phyloP scores from a whole-genome alignment of 2,797 vertebrate species.

The Bradypodion pumilum region DNA sequence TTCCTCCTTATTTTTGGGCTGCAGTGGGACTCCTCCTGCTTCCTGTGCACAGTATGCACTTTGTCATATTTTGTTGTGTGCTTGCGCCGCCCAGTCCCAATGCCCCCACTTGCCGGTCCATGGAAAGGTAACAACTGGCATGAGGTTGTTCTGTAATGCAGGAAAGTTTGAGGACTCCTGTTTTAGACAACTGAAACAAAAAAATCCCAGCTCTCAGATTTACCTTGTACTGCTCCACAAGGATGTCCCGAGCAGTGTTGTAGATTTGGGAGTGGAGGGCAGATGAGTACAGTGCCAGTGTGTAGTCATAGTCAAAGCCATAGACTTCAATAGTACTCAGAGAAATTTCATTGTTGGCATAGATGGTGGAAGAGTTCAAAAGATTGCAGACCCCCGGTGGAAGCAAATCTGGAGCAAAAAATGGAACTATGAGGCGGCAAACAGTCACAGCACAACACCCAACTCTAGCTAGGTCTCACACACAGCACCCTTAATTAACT shows the following conservation, averaged over 20 bases:
- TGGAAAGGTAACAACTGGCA: no score
- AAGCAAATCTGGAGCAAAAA: constrained; percentile 75
- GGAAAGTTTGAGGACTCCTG: no score
- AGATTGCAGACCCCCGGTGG: constrained; percentile 84
- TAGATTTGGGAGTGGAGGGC: constrained; percentile 83
- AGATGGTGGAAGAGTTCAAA: constrained; percentile 82
- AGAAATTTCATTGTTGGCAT: constrained; percentile 86
- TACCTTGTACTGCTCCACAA: constrained; percentile 86
- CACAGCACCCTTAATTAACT: no score
- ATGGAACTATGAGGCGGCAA: neutral
- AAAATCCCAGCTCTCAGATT: neutral
- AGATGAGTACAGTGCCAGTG: constrained; percentile 83
- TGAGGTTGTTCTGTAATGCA: no score
- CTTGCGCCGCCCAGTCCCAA: no score
- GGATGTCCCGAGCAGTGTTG: constrained; percentile 78
- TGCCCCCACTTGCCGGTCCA: no score
- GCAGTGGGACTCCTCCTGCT: no score
- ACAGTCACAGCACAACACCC: neutral
- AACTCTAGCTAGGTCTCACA: no score
- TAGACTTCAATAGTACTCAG: constrained; percentile 85
- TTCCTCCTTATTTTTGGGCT: no score
- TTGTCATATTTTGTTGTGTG: no score
- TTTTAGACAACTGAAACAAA: neutral
- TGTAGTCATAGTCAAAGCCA: constrained; percentile 90
- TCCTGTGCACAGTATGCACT: no score